phyloP scores from a whole-genome alignment of 64 coral and sea anemone species.

The Stylophora pistillata region DNA sequence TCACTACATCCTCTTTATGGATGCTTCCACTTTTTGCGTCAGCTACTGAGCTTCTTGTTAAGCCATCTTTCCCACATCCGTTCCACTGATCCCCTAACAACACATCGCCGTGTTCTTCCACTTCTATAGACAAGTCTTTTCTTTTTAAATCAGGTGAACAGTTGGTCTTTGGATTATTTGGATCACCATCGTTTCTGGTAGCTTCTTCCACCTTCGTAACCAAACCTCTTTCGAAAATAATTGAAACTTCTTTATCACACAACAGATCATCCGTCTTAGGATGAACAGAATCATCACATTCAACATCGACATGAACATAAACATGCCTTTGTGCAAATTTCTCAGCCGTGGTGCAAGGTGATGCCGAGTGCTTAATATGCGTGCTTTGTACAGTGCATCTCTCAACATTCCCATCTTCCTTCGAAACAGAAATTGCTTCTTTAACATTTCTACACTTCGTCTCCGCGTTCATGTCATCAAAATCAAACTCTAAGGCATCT shows the following conservation, averaged over 20 bases:
- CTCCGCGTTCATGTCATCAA: conserved; percentile 16
- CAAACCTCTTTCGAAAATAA: neutral
- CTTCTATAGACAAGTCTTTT: neutral
- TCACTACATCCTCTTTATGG: neutral
- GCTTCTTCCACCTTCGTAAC: neutral
- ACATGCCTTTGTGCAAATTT: conserved; percentile 4
- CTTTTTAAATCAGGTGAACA: neutral
- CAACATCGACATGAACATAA: neutral
- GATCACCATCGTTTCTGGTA: neutral
- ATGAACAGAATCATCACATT: neutral
- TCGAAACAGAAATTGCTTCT: neutral
- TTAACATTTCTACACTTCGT: neutral
- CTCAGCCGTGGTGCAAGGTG: neutral
- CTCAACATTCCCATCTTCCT: conserved; percentile 9
- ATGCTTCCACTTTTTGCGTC: neutral
- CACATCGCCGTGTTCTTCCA: neutral
- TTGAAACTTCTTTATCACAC: conserved; percentile 30
- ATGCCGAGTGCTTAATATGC: neutral
- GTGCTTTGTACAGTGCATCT: conserved; percentile 22
- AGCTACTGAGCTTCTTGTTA: neutral
- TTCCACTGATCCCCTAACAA: neutral
- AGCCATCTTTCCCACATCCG: neutral
- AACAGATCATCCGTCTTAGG: neutral
- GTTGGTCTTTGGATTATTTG: neutral
- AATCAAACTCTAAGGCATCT: neutral